Evolutionary conservation across 2,113 vertebrate species (phyloP).

Genomic region (Phycodurus eques): DNA sequence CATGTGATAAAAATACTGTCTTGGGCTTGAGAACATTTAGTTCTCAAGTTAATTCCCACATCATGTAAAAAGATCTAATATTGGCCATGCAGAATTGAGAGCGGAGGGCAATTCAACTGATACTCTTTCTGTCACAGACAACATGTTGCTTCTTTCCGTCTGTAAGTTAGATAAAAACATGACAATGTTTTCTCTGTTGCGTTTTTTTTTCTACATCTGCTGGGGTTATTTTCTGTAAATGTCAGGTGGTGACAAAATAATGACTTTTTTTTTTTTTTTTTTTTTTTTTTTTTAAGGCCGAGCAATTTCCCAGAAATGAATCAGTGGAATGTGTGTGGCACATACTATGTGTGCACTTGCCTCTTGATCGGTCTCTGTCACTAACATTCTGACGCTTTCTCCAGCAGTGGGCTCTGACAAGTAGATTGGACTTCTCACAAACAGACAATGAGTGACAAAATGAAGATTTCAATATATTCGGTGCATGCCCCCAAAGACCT

Average conservation of each 20-base stretch:
- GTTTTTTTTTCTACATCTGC: conserved; percentile 28
- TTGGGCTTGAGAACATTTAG: conserved; percentile 29
- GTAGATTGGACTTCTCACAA: conserved; percentile 51
- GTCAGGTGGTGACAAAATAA: conserved; percentile 78
- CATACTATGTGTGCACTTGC: conserved; percentile 64
- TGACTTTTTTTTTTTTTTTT: conserved; percentile 66
- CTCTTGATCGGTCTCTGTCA: conserved; percentile 67
- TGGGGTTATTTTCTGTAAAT: conserved; percentile 73
- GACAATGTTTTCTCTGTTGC: conserved; percentile 43
- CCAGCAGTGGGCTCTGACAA: conserved; percentile 62
- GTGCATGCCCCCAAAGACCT: neutral
- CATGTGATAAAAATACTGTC: conserved; percentile 31
- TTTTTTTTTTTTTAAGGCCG: conserved; percentile 59
- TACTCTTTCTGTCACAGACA: neutral
- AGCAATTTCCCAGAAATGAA: conserved; percentile 76
- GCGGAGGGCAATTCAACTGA: neutral
- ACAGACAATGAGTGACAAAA: conserved; percentile 39
- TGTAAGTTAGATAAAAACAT: conserved; percentile 20
- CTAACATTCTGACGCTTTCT: conserved; percentile 60
- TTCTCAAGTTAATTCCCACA: conserved; percentile 6
- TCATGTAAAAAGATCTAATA: neutral
- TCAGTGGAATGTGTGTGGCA: conserved; percentile 67
- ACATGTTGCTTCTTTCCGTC: conserved; percentile 13
- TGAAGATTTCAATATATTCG: conserved; percentile 46
- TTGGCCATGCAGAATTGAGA: neutral